Conservation (phyloP, 2,113 vertebrate genomes). For the Bubo scandiacus region DNA sequence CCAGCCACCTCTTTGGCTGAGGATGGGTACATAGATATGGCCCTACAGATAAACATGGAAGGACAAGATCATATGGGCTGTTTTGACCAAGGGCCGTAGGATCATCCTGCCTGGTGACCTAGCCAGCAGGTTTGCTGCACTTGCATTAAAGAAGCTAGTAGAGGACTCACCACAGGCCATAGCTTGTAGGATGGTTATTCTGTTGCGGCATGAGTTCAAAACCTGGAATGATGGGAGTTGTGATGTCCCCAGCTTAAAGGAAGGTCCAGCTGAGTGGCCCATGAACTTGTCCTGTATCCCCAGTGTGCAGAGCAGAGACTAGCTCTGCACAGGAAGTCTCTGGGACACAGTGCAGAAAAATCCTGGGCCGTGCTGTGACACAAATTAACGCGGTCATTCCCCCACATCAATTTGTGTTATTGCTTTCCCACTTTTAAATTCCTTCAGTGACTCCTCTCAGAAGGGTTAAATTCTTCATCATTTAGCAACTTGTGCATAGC, state of each 20-base stretch:
- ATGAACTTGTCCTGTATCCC: neutral
- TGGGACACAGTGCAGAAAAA: neutral
- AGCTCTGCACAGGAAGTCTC: neutral
- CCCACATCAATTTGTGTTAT: accelerated
- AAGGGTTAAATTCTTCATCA: neutral
- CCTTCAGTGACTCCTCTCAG: neutral
- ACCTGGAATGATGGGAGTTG: neutral
- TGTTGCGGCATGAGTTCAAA: neutral
- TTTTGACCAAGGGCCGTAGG: neutral
- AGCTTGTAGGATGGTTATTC: neutral
- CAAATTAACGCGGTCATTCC: neutral
- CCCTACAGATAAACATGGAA: neutral
- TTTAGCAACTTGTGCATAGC: neutral
- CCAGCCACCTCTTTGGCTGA: neutral
- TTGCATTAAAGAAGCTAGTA: neutral
- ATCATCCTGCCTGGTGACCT: neutral
- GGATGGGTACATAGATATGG: neutral
- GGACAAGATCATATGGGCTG: neutral
- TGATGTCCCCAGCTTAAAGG: neutral
- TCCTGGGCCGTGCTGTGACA: neutral
- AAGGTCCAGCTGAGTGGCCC: neutral
- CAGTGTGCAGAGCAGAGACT: neutral
- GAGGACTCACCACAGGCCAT: neutral
- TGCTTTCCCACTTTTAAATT: neutral
- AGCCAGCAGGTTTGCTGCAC: neutral